These are phyloP conservation scores for Chymomyza fuscimana DNA, from an alignment of 2,888 invertebrate genomes.

Conservation along the genomic window DNA sequence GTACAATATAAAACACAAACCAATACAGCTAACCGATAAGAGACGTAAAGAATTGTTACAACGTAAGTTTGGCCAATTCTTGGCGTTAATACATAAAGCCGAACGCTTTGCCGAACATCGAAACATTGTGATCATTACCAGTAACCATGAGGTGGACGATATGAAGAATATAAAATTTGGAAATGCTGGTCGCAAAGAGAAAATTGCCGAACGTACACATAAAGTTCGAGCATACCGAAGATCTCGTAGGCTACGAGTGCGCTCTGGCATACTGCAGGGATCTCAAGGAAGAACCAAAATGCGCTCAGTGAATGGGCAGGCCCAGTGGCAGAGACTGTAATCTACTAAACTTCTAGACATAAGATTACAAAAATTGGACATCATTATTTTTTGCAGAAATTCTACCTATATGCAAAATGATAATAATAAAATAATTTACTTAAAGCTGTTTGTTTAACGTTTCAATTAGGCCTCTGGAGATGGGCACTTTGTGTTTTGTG, in stretches of 20 bases:
- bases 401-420: too few relatives aligned
- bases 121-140: slow-evolving; percentile 21
- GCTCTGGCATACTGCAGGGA: too few relatives aligned
- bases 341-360: too few relatives aligned
- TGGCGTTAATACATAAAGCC: neutral
- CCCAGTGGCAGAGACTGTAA: neutral
- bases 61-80: slow-evolving; percentile 26
- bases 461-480: too few relatives aligned
- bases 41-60: neutral
- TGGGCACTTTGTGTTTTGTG: too few relatives aligned
- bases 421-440: too few relatives aligned
- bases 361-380: too few relatives aligned
- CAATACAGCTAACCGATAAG: neutral
- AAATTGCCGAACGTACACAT: neutral
- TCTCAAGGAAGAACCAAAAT: neutral
- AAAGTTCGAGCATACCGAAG: slow-evolving; percentile 33
- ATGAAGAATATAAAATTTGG: neutral
- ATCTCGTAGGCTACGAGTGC: too few relatives aligned
- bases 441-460: too few relatives aligned
- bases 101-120: neutral
- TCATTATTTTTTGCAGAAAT: too few relatives aligned
- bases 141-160: slow-evolving; percentile 29
- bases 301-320: neutral
- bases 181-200: too few relatives aligned
- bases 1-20: too few relatives aligned